These are phyloP conservation scores for Chelonus formosanus DNA, from an alignment of 2,888 invertebrate species.

Conservation along the genomic window DNA sequence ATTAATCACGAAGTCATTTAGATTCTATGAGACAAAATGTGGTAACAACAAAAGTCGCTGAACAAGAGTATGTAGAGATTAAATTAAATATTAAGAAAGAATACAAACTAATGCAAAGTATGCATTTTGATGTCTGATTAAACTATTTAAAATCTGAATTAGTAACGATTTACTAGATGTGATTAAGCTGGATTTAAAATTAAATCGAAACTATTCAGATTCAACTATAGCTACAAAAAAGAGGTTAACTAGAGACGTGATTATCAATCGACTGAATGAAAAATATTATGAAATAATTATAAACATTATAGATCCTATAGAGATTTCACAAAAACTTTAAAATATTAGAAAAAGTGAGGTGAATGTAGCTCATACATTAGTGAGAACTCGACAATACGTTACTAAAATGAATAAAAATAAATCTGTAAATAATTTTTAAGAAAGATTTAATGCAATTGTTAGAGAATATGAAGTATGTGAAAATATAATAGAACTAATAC, in stretches of 20 bases:
- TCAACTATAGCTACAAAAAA: too few species aligned
- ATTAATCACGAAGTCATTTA: too few species aligned
- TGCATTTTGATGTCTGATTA: background rate
- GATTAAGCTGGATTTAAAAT: background rate
- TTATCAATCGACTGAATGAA: background rate
- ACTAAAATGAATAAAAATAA: slow-evolving; percentile 19
- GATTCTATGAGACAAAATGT: too few species aligned
- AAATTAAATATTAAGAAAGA: slow-evolving; percentile 6
- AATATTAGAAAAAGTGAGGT: slow-evolving; percentile 25
- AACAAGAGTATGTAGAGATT: background rate
- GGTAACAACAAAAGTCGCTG: background rate
- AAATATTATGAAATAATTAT: slow-evolving; percentile 11
- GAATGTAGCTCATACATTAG: slow-evolving; percentile 32
- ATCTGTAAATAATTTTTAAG: slow-evolving; percentile 1
- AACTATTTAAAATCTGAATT: slow-evolving; percentile 7
- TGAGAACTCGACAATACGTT: too few species aligned
- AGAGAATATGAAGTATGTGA: background rate
- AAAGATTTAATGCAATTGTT: slow-evolving; percentile 22
- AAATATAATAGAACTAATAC: background rate
- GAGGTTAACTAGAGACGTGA: background rate
- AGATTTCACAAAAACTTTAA: slow-evolving; percentile 3
- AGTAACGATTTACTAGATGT: slow-evolving; percentile 1
- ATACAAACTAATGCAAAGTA: background rate
- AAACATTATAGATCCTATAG: background rate
- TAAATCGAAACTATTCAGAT: too few species aligned